phyloP scores from a whole-genome alignment of 2,888 invertebrate species.

The Tortricodes alternella region DNA sequence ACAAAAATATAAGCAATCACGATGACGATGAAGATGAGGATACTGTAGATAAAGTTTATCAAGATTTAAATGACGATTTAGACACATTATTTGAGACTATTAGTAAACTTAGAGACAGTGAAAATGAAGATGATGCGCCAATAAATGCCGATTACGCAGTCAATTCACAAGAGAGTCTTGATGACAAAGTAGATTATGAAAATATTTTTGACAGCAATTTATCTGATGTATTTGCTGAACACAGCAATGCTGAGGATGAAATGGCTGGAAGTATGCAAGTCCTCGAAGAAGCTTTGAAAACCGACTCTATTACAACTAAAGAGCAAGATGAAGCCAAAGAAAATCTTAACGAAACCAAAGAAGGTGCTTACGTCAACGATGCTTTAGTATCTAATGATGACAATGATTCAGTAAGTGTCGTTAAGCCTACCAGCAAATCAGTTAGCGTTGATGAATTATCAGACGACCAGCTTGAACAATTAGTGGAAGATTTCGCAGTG shows the following conservation, averaged over 20 bases:
- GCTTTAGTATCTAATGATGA: conserved; percentile 1
- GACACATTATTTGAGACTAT: conserved; percentile 54
- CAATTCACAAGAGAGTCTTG: conserved; percentile 3
- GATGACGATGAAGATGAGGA: conserved; percentile 42
- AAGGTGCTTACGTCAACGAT: conserved; percentile 7
- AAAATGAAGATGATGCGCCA: conserved; percentile 33
- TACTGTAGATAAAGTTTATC: conserved; percentile 48
- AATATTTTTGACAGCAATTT: conserved; percentile 42
- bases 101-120: conserved; percentile 46
- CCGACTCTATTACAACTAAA: no score
- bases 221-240: conserved; percentile 38
- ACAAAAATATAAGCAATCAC: conserved; percentile 7
- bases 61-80: conserved; percentile 57
- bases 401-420: no score
- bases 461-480: conserved; percentile 5
- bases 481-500: conserved; percentile 15
- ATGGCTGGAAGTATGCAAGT: conserved; percentile 22
- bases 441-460: conserved; percentile 9
- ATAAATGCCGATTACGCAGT: conserved; percentile 32
- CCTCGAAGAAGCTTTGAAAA: conserved; percentile 36
- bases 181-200: conserved; percentile 40
- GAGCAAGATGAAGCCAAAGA: conserved; percentile 25
- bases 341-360: background rate
- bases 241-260: conserved; percentile 29
- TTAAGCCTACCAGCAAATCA: background rate